Evolutionary conservation across 2,888 invertebrate genomes (phyloP).

Genomic region (Dynastes maya): DNA sequence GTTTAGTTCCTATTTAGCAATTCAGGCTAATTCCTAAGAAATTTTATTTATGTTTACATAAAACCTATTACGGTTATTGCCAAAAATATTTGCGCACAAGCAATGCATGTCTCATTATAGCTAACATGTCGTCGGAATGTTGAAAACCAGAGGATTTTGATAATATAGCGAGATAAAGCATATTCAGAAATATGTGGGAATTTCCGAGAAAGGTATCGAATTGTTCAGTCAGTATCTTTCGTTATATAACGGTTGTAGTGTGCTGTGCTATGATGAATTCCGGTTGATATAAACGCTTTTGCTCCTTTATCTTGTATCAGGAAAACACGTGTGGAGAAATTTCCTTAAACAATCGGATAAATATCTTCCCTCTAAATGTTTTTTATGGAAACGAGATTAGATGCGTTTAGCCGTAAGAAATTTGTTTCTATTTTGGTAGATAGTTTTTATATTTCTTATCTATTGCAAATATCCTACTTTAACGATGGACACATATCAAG

Average conservation of each 20-base stretch:
- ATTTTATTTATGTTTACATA: slow-evolving; percentile 3
- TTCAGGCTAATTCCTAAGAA: too few species aligned
- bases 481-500: too few species aligned
- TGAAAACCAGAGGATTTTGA: neutral
- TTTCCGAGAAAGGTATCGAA: slow-evolving; percentile 4
- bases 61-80: neutral
- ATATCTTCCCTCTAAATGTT: neutral
- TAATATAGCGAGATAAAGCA: neutral
- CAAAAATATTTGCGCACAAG: neutral
- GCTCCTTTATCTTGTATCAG: slow-evolving; percentile 1
- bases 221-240: neutral
- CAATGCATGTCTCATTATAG: neutral
- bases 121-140: neutral
- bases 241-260: neutral
- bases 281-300: neutral
- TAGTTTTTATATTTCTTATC: too few species aligned
- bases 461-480: too few species aligned
- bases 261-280: neutral
- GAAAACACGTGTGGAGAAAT: neutral
- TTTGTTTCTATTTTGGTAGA: too few species aligned
- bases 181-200: slow-evolving; percentile 6
- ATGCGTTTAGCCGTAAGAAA: too few species aligned
- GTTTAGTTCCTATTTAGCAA: too few species aligned
- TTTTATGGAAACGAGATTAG: too few species aligned
- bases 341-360: slow-evolving; percentile 1